Evolutionary conservation across 2,113 vertebrate genomes (phyloP).

Genomic region (Elgaria multicarinata): DNA sequence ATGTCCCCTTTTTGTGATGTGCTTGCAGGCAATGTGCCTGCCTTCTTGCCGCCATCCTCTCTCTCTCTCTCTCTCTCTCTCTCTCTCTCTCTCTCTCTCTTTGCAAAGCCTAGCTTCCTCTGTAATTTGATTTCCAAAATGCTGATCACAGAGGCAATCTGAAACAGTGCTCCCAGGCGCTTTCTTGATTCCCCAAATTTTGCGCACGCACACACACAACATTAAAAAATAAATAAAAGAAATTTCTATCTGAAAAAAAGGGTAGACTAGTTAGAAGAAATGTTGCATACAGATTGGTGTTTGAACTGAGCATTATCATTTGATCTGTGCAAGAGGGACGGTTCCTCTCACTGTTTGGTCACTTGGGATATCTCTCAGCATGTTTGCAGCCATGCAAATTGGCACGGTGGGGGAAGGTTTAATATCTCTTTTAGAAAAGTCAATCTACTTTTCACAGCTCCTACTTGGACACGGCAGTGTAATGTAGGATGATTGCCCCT

Average conservation of each 20-base stretch:
- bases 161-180: not conserved
- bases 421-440: conserved; percentile 7
- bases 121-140: conserved; percentile 57
- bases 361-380: not conserved
- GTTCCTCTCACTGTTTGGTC: not conserved
- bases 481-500: not conserved
- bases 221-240: not conserved
- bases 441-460: not conserved
- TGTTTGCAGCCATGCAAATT: not conserved
- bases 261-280: not conserved
- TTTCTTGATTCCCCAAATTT: conserved; percentile 10
- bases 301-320: not conserved
- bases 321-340: not conserved
- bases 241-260: not conserved
- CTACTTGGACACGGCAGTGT: not conserved
- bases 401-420: not conserved
- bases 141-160: conserved; percentile 26
- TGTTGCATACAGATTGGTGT: not conserved
- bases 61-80: no score
- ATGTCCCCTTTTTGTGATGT: conserved; percentile 16
- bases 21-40: conserved; percentile 8
- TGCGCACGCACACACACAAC: not conserved
- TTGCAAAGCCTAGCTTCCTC: conserved; percentile 46
- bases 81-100: not conserved
- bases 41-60: conserved; percentile 16